Conservation (phyloP, 2,113 vertebrate species). For the Reinhardtius hippoglossoides region DNA sequence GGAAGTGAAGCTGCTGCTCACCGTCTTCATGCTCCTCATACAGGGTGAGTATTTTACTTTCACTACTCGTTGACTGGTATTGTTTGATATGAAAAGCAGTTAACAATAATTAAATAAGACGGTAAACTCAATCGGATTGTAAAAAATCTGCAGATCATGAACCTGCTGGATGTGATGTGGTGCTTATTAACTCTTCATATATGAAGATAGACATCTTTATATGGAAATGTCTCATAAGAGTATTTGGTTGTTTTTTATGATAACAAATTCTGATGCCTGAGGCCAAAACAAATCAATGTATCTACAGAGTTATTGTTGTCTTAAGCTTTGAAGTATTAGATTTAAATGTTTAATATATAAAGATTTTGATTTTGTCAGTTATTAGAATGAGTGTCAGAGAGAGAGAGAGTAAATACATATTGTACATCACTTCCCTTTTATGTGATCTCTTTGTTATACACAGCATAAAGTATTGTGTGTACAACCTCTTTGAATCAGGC, state of each 20-base stretch:
- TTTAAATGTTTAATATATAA: not conserved
- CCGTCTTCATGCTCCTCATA: constrained; percentile 58
- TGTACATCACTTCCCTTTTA: not conserved
- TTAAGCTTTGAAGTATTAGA: not conserved
- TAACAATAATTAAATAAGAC: not conserved
- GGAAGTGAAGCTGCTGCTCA: constrained; percentile 60
- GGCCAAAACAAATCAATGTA: too few relatives aligned
- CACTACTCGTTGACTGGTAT: not conserved
- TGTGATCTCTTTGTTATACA: not conserved
- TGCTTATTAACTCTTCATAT: not conserved
- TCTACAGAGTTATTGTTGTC: not conserved
- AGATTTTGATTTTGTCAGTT: too few relatives aligned
- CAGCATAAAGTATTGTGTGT: not conserved
- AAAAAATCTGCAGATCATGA: not conserved
- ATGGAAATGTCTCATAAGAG: not conserved
- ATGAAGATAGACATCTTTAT: not conserved
- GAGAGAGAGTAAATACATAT: not conserved
- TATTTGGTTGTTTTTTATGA: too few relatives aligned
- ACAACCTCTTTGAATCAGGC: not conserved
- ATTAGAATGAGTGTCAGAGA: not conserved
- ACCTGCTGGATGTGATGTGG: not conserved
- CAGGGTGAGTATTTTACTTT: constrained; percentile 71
- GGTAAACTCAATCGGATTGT: not conserved
- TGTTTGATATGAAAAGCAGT: not conserved
- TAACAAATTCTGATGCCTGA: too few relatives aligned